Percentiles rank a stretch among this genome's conserved stretches.
Evolutionary conservation across 2,113 vertebrate species (phyloP).

Genomic region (Microcebus griseorufus): DNA sequence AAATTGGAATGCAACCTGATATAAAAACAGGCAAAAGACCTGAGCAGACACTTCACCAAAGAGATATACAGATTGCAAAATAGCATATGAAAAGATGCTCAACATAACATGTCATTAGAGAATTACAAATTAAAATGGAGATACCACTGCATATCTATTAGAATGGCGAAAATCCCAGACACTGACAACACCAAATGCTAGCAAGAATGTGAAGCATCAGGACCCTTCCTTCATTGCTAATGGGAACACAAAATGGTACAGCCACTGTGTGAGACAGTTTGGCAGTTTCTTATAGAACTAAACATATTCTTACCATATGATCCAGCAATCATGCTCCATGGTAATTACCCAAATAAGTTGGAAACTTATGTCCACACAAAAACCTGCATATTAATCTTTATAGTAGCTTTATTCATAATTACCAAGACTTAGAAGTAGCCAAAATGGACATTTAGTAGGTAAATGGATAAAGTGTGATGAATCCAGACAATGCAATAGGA

Average conservation of each 20-base stretch:
- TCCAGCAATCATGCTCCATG: not conserved
- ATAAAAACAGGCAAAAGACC: not conserved
- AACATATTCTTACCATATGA: not conserved
- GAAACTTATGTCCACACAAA: not conserved
- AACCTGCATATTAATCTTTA: not conserved
- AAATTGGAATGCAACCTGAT: not conserved
- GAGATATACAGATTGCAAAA: not conserved
- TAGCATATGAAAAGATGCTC: not conserved
- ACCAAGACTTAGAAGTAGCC: not conserved
- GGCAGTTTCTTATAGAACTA: not conserved
- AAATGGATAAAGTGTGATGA: not conserved
- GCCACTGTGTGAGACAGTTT: not conserved
- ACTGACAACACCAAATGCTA: not conserved
- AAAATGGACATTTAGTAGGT: not conserved
- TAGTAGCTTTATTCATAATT: not conserved
- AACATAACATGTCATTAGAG: not conserved
- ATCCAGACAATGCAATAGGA: not conserved
- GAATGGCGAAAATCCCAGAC: not conserved
- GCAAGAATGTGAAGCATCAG: not conserved
- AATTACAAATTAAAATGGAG: not conserved
- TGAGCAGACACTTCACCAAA: not conserved
- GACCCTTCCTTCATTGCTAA: not conserved
- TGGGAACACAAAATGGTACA: not conserved
- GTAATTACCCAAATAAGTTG: not conserved
- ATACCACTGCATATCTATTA: not conserved